A percentile compares a stretch with the other conserved stretches of the same genome.
These are phyloP conservation scores for Psilopogon haemacephalus DNA, from an alignment of 2,113 vertebrate species.

Conservation along the genomic window DNA sequence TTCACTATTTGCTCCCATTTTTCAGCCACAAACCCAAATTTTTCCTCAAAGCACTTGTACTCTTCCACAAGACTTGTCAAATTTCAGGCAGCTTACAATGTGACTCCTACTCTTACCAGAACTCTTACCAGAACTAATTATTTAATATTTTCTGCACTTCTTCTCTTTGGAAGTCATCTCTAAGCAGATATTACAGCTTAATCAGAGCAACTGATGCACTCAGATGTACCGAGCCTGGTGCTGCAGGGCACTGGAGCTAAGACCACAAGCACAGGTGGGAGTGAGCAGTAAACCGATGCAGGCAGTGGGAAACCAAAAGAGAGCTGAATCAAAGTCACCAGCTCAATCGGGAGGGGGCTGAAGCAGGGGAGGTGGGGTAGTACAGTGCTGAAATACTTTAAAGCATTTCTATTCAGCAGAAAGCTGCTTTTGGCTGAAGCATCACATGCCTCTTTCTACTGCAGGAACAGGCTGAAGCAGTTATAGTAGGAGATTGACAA, in stretches of 20 bases:
- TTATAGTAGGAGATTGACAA: not conserved
- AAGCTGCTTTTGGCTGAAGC: not conserved
- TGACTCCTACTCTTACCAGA: no score
- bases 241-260: not conserved
- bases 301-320: not conserved
- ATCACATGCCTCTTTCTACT: not conserved
- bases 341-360: no score
- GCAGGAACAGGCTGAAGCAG: not conserved
- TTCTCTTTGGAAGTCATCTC: not conserved
- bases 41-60: not conserved
- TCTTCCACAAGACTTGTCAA: not conserved
- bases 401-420: not conserved
- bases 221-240: not conserved
- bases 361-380: no score
- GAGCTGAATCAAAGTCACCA: not conserved
- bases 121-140: not conserved
- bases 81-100: not conserved
- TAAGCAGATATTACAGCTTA: not conserved
- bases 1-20: not conserved
- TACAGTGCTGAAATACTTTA: not conserved
- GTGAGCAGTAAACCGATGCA: not conserved
- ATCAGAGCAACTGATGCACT: not conserved
- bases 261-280: rapidly evolving
- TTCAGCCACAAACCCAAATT: not conserved
- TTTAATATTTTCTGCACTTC: not conserved